phyloP scores from a whole-genome alignment of 2,113 vertebrate genomes.

The Prinia subflava region DNA sequence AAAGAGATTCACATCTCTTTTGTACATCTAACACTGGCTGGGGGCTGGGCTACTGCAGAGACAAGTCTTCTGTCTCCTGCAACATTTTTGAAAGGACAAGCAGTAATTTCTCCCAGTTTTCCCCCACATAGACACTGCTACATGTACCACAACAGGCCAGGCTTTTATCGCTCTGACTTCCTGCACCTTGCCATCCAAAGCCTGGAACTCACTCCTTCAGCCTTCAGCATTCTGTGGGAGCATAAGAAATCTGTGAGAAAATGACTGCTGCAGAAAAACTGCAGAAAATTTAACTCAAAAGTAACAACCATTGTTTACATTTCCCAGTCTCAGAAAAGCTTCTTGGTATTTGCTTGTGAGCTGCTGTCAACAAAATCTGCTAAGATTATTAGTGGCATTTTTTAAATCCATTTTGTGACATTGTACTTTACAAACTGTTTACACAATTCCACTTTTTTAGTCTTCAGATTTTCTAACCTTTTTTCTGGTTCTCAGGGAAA shows the following conservation, averaged over 20 bases:
- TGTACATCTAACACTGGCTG: not conserved
- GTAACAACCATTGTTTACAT: not conserved
- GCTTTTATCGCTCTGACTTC: not conserved
- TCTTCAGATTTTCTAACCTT: not conserved
- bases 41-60: not conserved
- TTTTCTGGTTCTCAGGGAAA: not conserved
- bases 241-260: not conserved
- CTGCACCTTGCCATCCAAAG: not conserved
- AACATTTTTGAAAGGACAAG: not conserved
- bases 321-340: not conserved
- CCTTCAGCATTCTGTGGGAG: not conserved
- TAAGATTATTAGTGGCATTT: not conserved
- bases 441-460: not conserved
- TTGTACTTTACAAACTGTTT: not conserved
- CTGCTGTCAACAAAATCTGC: not conserved
- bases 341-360: accelerated
- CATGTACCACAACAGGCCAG: not conserved
- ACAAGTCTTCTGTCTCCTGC: not conserved
- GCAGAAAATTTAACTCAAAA: not conserved
- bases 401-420: not conserved
- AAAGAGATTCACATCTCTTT: not conserved
- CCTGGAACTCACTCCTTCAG: not conserved
- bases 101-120: not conserved
- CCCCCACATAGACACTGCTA: not conserved
- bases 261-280: not conserved